phyloP scores from a whole-genome alignment of 2,113 vertebrate genomes.

The Oryctolagus cuniculus region mOryCun1.1 NC_091451.1:45600501-45601000 shows the following conservation, averaged over 20 bases:
- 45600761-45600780: neutral
- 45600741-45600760: neutral
- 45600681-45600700: neutral
- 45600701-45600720: neutral
- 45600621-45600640: neutral
- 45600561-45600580: neutral
- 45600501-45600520: neutral
- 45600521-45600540: neutral
- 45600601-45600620: neutral
- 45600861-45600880: too few species aligned
- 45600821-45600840: neutral
- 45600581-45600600: neutral
- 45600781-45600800: fast-evolving
- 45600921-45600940: neutral
- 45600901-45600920: neutral
- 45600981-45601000: neutral
- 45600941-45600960: neutral
- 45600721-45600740: neutral
- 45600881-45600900: neutral
- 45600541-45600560: neutral
- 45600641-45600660: neutral
- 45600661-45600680: neutral
- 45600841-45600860: neutral
- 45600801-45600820: neutral
- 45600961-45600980: too few species aligned